Evolutionary conservation across 2,113 vertebrate species (phyloP).

Genomic region (Sterrhoptilus dennistouni): DNA sequence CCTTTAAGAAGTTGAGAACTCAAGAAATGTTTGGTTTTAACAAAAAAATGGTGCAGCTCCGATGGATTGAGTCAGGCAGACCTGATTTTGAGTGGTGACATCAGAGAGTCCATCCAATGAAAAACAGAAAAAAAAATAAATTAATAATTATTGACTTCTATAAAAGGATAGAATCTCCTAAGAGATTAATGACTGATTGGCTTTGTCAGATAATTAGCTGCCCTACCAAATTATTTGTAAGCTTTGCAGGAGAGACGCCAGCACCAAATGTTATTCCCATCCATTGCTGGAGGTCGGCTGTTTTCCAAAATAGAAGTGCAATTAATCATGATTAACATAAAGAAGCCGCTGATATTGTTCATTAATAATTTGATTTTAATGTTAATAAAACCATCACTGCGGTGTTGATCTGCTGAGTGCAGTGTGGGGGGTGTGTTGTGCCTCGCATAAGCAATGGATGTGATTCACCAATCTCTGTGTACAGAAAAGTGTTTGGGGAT

Average conservation of each 20-base stretch:
- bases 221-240: not conserved
- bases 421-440: not conserved
- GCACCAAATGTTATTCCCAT: not conserved
- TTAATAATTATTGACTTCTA: not conserved
- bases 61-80: not conserved
- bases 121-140: not conserved
- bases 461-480: not conserved
- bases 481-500: not conserved
- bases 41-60: not conserved
- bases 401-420: not conserved
- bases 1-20: not conserved
- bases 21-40: not conserved
- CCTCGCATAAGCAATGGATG: not conserved
- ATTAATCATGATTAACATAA: constrained; percentile 8
- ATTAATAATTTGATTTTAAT: constrained; percentile 7
- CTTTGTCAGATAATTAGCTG: not conserved
- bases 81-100: not conserved
- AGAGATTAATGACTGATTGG: not conserved
- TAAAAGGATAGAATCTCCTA: not conserved
- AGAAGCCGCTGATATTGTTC: constrained; percentile 6
- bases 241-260: not conserved
- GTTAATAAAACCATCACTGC: not conserved
- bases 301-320: not conserved
- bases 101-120: not conserved
- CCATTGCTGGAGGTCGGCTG: not conserved